Percentiles rank a stretch among this genome's conserved stretches.
These are phyloP conservation scores for Nasonovia ribisnigri DNA, from an alignment of 2,888 invertebrate species.

Conservation along the genomic window DNA sequence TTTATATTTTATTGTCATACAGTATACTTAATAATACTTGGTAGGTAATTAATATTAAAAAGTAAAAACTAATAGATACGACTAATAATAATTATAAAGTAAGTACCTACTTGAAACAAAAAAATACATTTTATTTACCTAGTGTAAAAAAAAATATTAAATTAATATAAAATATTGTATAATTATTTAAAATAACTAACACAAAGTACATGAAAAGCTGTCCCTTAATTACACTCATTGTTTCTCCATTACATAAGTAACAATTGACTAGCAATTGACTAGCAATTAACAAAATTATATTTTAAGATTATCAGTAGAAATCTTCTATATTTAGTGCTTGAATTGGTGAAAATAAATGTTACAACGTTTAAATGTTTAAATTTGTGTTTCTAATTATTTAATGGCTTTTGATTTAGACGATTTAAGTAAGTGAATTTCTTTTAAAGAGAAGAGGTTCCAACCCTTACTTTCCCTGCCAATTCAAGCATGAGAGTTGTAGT, in stretches of 20 bases:
- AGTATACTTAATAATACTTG: conserved; percentile 24
- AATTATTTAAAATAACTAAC: background rate
- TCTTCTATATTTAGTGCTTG: background rate
- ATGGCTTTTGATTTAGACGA: background rate
- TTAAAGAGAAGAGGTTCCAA: background rate
- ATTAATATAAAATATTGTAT: background rate
- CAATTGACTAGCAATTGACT: background rate
- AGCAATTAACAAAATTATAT: background rate
- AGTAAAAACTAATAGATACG: conserved; percentile 23
- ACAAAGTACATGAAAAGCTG: background rate
- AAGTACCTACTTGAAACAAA: background rate
- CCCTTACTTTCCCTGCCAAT: background rate
- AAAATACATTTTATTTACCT: background rate
- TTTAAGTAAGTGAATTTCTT: background rate
- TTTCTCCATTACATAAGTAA: background rate
- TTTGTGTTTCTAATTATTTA: background rate
- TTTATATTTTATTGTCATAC: conserved; percentile 54
- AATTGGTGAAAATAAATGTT: background rate
- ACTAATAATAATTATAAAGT: background rate
- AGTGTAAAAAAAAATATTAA: background rate
- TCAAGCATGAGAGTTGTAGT: background rate
- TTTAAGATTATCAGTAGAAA: background rate
- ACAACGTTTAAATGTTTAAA: background rate
- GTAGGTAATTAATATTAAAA: conserved; percentile 40
- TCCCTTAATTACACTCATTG: background rate